These are phyloP conservation scores for Heliconius cydno DNA, from an alignment of 2,888 invertebrate genomes.

Conservation along the genomic window DNA sequence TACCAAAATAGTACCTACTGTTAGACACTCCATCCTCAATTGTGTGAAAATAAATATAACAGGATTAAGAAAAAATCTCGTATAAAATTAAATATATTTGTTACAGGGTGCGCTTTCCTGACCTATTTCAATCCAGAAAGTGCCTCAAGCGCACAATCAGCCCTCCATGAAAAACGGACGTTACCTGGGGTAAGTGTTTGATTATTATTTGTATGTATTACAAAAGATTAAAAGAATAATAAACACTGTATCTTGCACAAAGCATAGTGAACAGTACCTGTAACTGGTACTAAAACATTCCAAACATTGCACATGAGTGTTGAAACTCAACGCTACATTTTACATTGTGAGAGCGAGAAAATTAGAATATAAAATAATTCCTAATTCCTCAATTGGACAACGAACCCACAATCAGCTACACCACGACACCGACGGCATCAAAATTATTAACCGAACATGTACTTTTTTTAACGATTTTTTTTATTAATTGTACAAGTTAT, in stretches of 20 bases:
- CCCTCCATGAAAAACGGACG: slow-evolving; percentile 98
- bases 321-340: no score
- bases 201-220: not conserved
- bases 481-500: not conserved
- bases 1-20: no score
- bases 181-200: slow-evolving; percentile 96
- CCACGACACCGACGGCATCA: not conserved
- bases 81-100: slow-evolving; percentile 7
- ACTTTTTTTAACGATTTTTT: not conserved
- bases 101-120: slow-evolving; percentile 97
- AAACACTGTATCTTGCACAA: no score
- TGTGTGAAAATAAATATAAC: no score
- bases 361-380: no score
- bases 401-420: not conserved
- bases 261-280: no score
- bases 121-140: slow-evolving; percentile 99
- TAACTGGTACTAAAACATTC: no score
- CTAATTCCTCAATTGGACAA: not conserved
- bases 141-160: slow-evolving; percentile 95
- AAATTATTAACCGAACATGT: not conserved
- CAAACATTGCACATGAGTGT: no score
- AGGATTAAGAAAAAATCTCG: no score
- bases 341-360: no score
- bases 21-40: no score
- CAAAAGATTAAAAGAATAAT: no score